phyloP scores from a whole-genome alignment of 2,797 vertebrate species.

The Glyptemys insculpta region DNA sequence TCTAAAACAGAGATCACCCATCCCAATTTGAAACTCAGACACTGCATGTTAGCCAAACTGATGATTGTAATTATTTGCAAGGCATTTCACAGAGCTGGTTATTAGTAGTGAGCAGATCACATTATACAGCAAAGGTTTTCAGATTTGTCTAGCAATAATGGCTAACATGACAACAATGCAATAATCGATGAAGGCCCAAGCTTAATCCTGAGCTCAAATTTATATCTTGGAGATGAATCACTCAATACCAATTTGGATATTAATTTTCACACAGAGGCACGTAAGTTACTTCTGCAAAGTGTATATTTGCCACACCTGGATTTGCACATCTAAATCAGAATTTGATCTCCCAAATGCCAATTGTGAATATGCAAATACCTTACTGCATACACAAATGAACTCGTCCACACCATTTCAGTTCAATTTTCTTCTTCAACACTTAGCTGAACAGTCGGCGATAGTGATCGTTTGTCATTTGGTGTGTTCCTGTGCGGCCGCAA shows the following conservation, averaged over 20 bases:
- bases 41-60: not conserved
- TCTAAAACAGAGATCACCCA: conserved; percentile 62
- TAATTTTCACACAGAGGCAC: conserved; percentile 3
- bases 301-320: not conserved
- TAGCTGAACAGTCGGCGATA: too few species aligned
- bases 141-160: conserved; percentile 2
- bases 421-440: not conserved
- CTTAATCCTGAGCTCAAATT: not conserved
- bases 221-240: not conserved
- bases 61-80: conserved; percentile 54
- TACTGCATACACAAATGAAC: not conserved
- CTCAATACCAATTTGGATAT: not conserved
- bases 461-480: too few species aligned
- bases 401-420: rapidly evolving
- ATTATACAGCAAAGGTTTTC: conserved; percentile 4
- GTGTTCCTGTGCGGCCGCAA: too few species aligned
- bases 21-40: conserved; percentile 38
- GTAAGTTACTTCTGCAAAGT: not conserved
- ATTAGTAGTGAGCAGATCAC: conserved; percentile 13
- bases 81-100: conserved; percentile 33
- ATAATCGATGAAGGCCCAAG: not conserved
- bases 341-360: not conserved
- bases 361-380: not conserved
- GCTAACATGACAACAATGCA: not conserved
- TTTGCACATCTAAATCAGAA: not conserved